Base-by-base conservation (phyloP, 2,113 vertebrate species). In the Hippocampus guttulatus region DNA sequence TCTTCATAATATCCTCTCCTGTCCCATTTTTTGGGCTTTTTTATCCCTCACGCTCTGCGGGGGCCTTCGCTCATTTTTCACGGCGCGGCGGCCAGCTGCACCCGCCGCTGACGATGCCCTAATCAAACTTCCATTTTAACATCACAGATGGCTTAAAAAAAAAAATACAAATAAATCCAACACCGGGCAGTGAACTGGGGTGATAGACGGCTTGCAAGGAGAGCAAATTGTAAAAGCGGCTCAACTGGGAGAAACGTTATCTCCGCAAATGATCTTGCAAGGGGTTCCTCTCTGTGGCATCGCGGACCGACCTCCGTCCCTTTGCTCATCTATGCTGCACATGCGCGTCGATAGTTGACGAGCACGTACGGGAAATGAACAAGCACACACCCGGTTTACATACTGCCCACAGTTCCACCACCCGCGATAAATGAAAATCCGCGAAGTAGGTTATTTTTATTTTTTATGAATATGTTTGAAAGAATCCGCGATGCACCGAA, bases 231-330 rank as follows among this genome's bases (percentile, higher is more conserved):
- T 75, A 69, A 85, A 83, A 68, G 67, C 62, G 74, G 81, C 79
- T 88, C 77, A 70, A 64, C 66, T 20, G 64, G 77, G 87, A 85
- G 27, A 11, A 86, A 84, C 70, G 33, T 78, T 74, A 87, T 84
- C 87, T 85, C 75, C 78, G 71, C 72, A 72, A 75, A 70, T 81
- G 78, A 85, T 77, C 71, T 62, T 38, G 63, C 66, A 43, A 41
- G 74, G 33, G 73, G 72, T 77, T 79, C 41, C 55, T 68, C 74
- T 83, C 69, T 38, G 60, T 73, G 75, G 73, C 73, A 84, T 73
- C 72, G 78, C 75, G 77, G 73, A 70, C 71, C 74, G 66, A 82
- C 69, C 77, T 68, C 55, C 27, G 23, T 73, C 66, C 45, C 43
- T 73, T 76, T 79, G 70, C 81, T 78, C 63, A 78, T 54, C 76